Evolutionary conservation across 2,113 vertebrate genomes (phyloP), one percentile per base, ranked within the genome.

Genomic region (Sisor rabdophorus): DNA sequence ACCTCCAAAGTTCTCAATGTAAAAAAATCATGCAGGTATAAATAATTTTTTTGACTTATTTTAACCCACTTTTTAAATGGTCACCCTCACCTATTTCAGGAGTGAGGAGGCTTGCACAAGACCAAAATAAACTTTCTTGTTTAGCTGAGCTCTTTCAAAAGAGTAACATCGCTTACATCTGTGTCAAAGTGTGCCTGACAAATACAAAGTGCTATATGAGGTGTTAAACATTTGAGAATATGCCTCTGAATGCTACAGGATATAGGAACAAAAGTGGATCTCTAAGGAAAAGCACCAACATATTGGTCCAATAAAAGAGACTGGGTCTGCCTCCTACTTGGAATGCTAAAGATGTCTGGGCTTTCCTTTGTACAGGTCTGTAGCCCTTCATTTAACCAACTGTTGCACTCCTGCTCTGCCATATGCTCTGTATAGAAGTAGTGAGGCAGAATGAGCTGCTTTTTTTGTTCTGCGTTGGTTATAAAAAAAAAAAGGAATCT

Each of bases 141-240:
- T 78, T 55, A 54, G 53, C 44, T 73, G 73, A 73, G 75, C 59
- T 22, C 67, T 79, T 65, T 71, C 60, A 73, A 73, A 71, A 80
- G 50, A 75, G 67, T 48, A 76, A 67, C 73, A 80, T 44, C 72
- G 59, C 76, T 83, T 78, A 73, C 72, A 78, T 83, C 61, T 63
- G 70, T 79, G 73, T 82, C 79, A 79, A 80, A 83, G 79, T 76
- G 79, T 83, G 76, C 79, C 82, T 71, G 68, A 78, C 70, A 78
- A 71, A 73, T 58, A 76, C 68, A 83, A 79, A 76, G 79, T 64
- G 64, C 74, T 83, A 79, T 73, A 83, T 81, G 82, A 79, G 76
- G 72, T 81, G 79, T 79, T 58, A 81, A 76, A 78, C 79, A 76
- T 81, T 81, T 73, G 71, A 80, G 73, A 81, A 81, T 79, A 80